Base-by-base conservation (phyloP, 37 sponge, comb jelly and placozoan species). In the Diacarnus erythraeanus region DNA sequence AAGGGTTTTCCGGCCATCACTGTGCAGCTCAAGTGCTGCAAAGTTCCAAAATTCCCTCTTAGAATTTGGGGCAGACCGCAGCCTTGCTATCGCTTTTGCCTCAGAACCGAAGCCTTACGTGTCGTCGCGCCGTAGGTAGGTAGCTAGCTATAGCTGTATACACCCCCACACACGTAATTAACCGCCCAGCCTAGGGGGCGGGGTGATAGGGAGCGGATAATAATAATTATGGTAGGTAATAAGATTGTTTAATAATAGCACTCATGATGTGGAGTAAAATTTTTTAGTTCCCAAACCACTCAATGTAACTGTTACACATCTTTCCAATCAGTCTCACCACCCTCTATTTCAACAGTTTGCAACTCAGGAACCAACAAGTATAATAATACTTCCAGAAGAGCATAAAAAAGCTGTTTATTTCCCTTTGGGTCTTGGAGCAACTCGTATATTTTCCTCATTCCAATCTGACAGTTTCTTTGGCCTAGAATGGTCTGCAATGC, bases 361-460 rank as follows among this genome's bases (percentile, higher is more conserved):
- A 93, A 77, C 59, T 93, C 94, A 2, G 94, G 94, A 22, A 93
- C 47, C 26, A 89, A 33, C n/a, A 90, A 83, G 64, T 64, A 86
- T 20, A 89, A 42, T 33, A 89, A 78, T 26, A 83, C 38, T 63
- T 93, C 94, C 22, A 89, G 47, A 51, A 86, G 51, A 36, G 90
- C 72, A 59, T 90, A 94, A 37, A 91, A 80, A 20, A 94, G 78
- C 43, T 94, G 95, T 37, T 84, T 87, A 71, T 94, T 94, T 1
- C 87, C 86, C 30, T 63, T 38, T 2, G 59, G 71, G 43, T 88
- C 84, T 56, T 94, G 95, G 20, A 94, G 61, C 21, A 82, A 78
- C 33, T 69, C 59, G 44, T 91, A 94, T 10, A 90, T 78, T 81
- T 94, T 90, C 26, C 72, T 57, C 38, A 88, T 71, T 0, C 95